A percentile compares a stretch with the other conserved stretches of the same genome.
Evolutionary conservation across 1,140 invertebrate species (phyloP).

Genomic region (Drosophila suzukii): DNA sequence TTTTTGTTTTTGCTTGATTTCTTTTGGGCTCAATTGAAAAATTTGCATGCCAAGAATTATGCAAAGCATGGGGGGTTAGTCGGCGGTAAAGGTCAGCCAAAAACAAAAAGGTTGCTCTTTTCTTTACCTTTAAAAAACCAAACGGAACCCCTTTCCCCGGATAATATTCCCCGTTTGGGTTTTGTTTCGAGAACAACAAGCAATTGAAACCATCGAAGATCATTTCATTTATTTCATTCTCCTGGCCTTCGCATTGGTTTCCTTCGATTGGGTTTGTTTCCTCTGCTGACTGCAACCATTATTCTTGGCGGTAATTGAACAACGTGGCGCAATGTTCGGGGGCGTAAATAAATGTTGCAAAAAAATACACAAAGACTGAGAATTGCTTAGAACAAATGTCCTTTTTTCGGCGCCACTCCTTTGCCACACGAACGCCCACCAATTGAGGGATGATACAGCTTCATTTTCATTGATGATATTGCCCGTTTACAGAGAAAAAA

Average conservation of each 20-base stretch:
- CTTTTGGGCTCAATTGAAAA: conserved; percentile 75
- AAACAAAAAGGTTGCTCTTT: conserved; percentile 65
- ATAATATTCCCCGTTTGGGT: conserved; percentile 5
- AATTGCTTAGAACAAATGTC: conserved; percentile 74
- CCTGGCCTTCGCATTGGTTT: conserved; percentile 46
- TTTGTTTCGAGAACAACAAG: conserved; percentile 48
- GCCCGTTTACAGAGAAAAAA: conserved; percentile 12
- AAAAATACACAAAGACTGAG: conserved; percentile 33
- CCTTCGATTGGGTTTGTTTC: conserved; percentile 48
- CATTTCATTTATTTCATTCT: conserved; percentile 54
- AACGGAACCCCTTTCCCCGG: background rate
- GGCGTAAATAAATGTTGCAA: conserved; percentile 65
- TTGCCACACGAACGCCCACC: conserved; percentile 56
- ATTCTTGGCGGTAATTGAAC: conserved; percentile 79
- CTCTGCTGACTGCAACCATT: conserved; percentile 57
- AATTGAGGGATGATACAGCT: conserved; percentile 58
- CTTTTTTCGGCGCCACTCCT: conserved; percentile 23
- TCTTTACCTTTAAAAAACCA: conserved; percentile 28
- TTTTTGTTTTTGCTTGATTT: conserved; percentile 73
- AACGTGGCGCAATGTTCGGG: conserved; percentile 64
- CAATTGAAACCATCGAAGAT: conserved; percentile 73
- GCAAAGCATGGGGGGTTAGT: conserved; percentile 51
- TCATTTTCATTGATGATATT: conserved; percentile 66
- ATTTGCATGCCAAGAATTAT: conserved; percentile 80
- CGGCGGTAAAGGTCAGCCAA: conserved; percentile 34